Conservation (phyloP, 2,888 invertebrate species). For the Machimus atricapillus region DNA sequence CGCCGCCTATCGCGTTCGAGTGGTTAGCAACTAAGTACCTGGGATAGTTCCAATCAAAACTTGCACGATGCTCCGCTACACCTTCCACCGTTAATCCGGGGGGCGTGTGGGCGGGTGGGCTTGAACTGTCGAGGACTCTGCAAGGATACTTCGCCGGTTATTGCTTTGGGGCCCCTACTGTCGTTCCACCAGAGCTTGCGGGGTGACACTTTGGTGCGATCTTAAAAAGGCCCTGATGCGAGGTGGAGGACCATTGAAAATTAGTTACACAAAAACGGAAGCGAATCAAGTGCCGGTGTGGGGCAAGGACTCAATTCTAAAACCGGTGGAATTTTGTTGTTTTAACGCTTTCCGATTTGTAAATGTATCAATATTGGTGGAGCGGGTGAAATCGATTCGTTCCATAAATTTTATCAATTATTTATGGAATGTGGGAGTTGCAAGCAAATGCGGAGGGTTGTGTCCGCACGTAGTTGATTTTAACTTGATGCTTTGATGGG, state of each 20-base stretch:
- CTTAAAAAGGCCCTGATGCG: neutral
- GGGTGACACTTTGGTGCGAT: neutral
- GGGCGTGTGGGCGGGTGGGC: neutral
- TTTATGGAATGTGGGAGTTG: neutral
- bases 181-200: neutral
- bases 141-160: neutral
- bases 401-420: neutral
- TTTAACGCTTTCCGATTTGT: neutral
- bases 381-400: neutral
- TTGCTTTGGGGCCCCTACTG: neutral
- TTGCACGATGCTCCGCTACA: neutral
- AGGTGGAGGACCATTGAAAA: neutral
- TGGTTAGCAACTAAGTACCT: neutral
- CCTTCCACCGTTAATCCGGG: neutral
- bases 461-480: neutral
- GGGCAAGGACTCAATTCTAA: neutral
- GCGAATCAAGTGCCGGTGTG: neutral
- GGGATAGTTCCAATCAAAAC: neutral
- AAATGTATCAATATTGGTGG: neutral
- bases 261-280: neutral
- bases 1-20: neutral
- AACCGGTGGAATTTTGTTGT: neutral
- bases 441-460: neutral
- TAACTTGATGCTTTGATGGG: neutral
- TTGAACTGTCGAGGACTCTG: neutral